Percentiles rank a stretch among this genome's conserved stretches.
Evolutionary conservation across 2,888 invertebrate genomes (phyloP).

Genomic region (Drosophila atripex): DNA sequence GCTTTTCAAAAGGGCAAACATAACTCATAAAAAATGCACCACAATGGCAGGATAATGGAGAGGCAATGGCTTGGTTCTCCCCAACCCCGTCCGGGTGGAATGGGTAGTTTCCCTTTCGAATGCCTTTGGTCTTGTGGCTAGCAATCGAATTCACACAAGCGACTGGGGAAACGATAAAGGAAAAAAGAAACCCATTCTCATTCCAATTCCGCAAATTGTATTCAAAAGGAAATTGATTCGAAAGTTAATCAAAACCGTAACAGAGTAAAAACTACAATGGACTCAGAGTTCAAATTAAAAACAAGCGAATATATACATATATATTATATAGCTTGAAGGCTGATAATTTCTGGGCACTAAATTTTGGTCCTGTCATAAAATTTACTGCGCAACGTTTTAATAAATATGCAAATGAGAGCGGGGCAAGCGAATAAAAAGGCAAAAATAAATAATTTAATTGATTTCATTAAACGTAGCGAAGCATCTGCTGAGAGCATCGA

Average conservation of each 20-base stretch:
- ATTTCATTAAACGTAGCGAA: slow-evolving; percentile 62
- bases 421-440: slow-evolving; percentile 31
- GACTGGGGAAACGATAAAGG: slow-evolving; percentile 18
- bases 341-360: slow-evolving; percentile 19
- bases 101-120: slow-evolving; percentile 1
- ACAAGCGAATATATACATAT: slow-evolving; percentile 5
- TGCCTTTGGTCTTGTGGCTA: slow-evolving; percentile 7
- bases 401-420: slow-evolving; percentile 65
- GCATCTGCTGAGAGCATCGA: slow-evolving; percentile 63
- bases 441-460: slow-evolving; percentile 73
- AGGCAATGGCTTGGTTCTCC: slow-evolving; percentile 3
- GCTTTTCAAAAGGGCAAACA: slow-evolving; percentile 34
- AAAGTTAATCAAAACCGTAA: slow-evolving; percentile 40
- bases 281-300: not conserved
- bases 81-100: not conserved
- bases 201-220: slow-evolving; percentile 30
- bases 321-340: slow-evolving; percentile 5
- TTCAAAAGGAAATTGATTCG: slow-evolving; percentile 41
- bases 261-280: slow-evolving; percentile 7
- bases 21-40: slow-evolving; percentile 60
- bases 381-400: slow-evolving; percentile 51
- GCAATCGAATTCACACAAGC: slow-evolving; percentile 19
- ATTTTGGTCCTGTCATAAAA: slow-evolving; percentile 3
- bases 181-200: slow-evolving; percentile 18
- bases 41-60: slow-evolving; percentile 32